Percentiles rank a stretch among this genome's conserved stretches.
These are phyloP conservation scores for Arenaria interpres DNA, from an alignment of 2,113 vertebrate species.

Conservation along the genomic window DNA sequence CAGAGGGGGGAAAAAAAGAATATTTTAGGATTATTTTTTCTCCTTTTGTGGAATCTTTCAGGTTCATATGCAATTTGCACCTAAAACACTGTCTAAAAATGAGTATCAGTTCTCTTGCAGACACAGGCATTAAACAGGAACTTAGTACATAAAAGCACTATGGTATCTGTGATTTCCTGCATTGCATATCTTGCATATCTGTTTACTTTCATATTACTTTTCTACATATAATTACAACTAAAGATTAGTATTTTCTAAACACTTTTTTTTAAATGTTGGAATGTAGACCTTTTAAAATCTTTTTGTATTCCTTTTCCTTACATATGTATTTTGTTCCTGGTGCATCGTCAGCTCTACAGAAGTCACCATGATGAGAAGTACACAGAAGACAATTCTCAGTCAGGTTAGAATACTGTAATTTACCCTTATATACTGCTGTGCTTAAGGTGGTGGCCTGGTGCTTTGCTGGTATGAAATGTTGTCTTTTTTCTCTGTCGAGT, in stretches of 20 bases:
- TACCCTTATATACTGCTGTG: not conserved
- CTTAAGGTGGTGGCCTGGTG: not conserved
- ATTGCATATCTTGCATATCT: not conserved
- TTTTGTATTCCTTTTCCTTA: conserved; percentile 32
- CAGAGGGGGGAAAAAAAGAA: not conserved
- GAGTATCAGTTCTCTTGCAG: not conserved
- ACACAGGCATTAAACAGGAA: not conserved
- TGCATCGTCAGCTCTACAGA: conserved; percentile 79
- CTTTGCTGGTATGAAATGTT: not conserved
- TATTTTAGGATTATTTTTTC: not conserved
- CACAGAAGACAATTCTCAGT: conserved; percentile 82
- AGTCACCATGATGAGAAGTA: conserved; percentile 80
- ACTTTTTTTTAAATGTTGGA: not conserved
- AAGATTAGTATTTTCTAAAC: not conserved
- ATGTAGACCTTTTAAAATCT: not conserved
- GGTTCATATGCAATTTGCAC: not conserved
- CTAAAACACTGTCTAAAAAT: not conserved
- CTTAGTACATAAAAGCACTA: not conserved
- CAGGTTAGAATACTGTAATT: conserved; percentile 79
- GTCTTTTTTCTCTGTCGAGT: not conserved
- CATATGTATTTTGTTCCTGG: conserved; percentile 6
- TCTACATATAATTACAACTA: not conserved
- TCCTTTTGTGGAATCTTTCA: not conserved
- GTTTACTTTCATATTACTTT: not conserved
- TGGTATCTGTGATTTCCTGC: not conserved